Conservation (phyloP, 2,888 invertebrate species). For the Sepioteuthis lessoniana region DNA sequence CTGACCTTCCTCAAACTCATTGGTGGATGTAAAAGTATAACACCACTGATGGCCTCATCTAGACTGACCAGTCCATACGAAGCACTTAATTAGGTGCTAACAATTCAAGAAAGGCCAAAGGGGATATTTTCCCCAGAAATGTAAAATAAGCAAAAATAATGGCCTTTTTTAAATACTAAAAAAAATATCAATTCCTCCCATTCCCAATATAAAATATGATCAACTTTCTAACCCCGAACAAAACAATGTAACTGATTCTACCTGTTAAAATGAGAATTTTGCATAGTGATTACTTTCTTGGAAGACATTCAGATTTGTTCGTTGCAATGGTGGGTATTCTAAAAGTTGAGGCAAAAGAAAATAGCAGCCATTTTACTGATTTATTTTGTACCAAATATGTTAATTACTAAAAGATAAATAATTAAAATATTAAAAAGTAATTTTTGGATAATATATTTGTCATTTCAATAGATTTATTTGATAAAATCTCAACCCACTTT, state of each 20-base stretch:
- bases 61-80: background rate
- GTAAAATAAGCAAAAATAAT: background rate
- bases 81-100: background rate
- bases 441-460: no score
- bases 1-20: conserved; percentile 2
- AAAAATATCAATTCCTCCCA: background rate
- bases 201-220: background rate
- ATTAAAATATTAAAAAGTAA: no score
- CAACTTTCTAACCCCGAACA: background rate
- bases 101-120: background rate
- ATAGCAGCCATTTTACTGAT: no score
- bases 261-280: no score
- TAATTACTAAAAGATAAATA: no score
- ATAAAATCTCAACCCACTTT: no score
- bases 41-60: background rate
- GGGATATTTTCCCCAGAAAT: background rate
- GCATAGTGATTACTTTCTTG: no score
- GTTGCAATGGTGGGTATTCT: background rate
- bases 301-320: background rate
- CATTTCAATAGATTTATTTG: no score
- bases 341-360: background rate
- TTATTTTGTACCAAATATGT: no score
- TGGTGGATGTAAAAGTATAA: background rate
- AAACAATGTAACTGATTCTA: background rate
- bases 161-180: background rate